These are phyloP conservation scores for Eriocheir sinensis DNA, from an alignment of 1,140 invertebrate genomes.

Conservation along the genomic window DNA sequence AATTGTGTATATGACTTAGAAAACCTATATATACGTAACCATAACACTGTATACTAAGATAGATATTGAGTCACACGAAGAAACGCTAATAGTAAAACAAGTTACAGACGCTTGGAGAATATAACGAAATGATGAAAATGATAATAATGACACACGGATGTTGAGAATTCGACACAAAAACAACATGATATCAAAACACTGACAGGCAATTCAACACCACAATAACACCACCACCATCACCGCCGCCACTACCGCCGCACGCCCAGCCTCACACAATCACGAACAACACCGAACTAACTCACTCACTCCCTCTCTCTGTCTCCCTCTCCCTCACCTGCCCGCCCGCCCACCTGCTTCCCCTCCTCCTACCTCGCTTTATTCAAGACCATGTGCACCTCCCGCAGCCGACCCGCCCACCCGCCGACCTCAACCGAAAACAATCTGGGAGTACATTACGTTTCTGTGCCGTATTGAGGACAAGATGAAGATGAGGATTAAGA, in stretches of 20 bases:
- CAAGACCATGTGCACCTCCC: background rate
- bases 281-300: background rate
- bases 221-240: background rate
- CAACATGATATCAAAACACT: background rate
- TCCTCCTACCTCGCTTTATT: background rate
- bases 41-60: too few relatives aligned
- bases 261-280: background rate
- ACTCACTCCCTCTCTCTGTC: background rate
- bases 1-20: too few relatives aligned
- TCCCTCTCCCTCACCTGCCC: background rate
- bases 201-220: background rate
- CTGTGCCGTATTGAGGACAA: background rate
- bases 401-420: background rate
- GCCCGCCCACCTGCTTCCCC: background rate
- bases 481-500: background rate
- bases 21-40: too few relatives aligned
- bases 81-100: too few relatives aligned
- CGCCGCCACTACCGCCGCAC: too few relatives aligned
- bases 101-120: background rate
- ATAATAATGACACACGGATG: background rate
- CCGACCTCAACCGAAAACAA: background rate
- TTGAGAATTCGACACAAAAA: too few relatives aligned
- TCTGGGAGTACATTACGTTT: background rate
- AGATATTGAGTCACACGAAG: too few relatives aligned
- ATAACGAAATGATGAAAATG: background rate